Conservation (phyloP, 2,797 vertebrate genomes). For the Sebastes kiyomatsui region DNA sequence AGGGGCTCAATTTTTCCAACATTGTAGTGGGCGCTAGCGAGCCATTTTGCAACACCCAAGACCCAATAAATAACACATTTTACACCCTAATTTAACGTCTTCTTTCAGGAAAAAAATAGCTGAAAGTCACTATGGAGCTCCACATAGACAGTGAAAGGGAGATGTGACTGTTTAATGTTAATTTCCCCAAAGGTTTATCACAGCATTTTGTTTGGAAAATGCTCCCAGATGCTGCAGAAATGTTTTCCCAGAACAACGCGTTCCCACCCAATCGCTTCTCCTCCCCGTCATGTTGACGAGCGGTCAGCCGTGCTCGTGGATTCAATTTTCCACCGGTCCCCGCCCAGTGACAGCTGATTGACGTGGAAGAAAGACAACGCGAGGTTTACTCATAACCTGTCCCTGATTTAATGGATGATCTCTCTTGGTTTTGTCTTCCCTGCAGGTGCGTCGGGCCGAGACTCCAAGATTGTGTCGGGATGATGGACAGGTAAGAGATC, state of each 20-base stretch:
- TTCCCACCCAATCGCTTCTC: neutral
- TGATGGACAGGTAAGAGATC: slow-evolving; percentile 94
- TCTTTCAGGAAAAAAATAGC: neutral
- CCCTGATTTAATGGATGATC: slow-evolving; percentile 60
- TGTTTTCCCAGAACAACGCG: neutral
- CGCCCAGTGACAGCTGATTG: slow-evolving; percentile 62
- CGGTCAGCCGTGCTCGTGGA: slow-evolving; percentile 26
- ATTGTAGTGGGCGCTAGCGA: too few relatives aligned
- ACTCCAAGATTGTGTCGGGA: slow-evolving; percentile 95
- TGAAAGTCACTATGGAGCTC: neutral
- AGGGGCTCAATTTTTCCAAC: too few relatives aligned
- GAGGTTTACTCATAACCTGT: slow-evolving; percentile 68
- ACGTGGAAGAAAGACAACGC: slow-evolving; percentile 52
- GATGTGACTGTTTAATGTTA: neutral
- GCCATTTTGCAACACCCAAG: too few relatives aligned
- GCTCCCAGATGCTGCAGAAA: neutral
- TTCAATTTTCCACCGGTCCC: slow-evolving; percentile 40
- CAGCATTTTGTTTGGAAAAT: neutral
- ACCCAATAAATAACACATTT: too few relatives aligned
- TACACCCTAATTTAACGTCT: too few relatives aligned
- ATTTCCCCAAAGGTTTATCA: slow-evolving; percentile 3
- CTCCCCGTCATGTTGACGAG: slow-evolving; percentile 39
- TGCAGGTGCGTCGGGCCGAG: slow-evolving; percentile 93
- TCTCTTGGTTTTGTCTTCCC: slow-evolving; percentile 52
- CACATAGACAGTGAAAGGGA: neutral